Evolutionary conservation across 1,140 invertebrate species (phyloP).

Genomic region (Drosophila equinoxialis): DNA sequence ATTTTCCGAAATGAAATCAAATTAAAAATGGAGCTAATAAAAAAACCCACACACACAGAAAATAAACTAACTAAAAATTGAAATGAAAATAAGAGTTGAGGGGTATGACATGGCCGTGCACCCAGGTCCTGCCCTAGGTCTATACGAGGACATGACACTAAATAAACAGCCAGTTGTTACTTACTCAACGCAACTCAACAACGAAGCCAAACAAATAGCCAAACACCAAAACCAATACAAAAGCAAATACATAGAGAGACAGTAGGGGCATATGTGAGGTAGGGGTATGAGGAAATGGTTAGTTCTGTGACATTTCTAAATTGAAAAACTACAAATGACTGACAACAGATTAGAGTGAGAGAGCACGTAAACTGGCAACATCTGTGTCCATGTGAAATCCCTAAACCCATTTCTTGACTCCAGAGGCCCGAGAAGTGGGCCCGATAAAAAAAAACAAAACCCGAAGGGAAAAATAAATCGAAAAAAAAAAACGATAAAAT

Average conservation of each 20-base stretch:
- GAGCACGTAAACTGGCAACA: conserved; percentile 63
- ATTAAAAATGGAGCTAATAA: conserved; percentile 69
- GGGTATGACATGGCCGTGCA: too few relatives aligned
- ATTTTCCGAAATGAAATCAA: conserved; percentile 41
- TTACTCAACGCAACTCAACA: conserved; percentile 56
- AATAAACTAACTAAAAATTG: conserved; percentile 48
- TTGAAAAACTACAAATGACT: conserved; percentile 81
- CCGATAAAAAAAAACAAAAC: conserved; percentile 3
- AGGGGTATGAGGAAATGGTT: conserved; percentile 69
- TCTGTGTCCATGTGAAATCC: conserved; percentile 54
- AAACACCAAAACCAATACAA: conserved; percentile 41
- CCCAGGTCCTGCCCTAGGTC: conserved; percentile 36
- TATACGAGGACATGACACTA: conserved; percentile 65
- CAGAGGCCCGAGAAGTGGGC: conserved; percentile 17
- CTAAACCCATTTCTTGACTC: conserved; percentile 43
- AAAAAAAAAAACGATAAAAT: conserved; percentile 30
- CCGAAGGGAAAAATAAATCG: too few relatives aligned
- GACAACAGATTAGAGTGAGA: conserved; percentile 73
- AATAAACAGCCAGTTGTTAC: conserved; percentile 78
- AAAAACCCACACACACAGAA: conserved; percentile 27
- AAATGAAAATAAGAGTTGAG: conserved; percentile 60
- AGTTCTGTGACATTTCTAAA: conserved; percentile 80
- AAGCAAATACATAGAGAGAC: conserved; percentile 29
- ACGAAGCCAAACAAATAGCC: conserved; percentile 72
- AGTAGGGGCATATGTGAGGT: not conserved